Base-by-base conservation (phyloP, 1,140 invertebrate genomes). In the Drosophila sproati region DNA sequence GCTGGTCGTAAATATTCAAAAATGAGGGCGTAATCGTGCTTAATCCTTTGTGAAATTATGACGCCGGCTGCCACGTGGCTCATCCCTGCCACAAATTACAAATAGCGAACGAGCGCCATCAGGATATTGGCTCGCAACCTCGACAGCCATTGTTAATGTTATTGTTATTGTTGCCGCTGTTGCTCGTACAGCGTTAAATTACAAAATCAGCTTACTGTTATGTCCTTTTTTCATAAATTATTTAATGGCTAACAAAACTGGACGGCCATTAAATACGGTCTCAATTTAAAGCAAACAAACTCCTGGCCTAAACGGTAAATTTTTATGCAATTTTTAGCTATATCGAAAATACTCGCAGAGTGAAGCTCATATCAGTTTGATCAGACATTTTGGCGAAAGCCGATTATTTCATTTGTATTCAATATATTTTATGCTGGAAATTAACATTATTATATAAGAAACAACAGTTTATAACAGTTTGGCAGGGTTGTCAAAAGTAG, bases 31-130 rank as follows among this genome's bases (percentile, higher is more conserved):
- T 89, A 89, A 89, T 89, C 85, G 81, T 69, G 75, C 75, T 85
- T 89, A 89, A 89, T 89, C 85, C 85, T 89, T 89, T 89, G 85
- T 85, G 62, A 89, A 89, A 90, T 90, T 89, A 89, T 87, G 73
- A 80, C 75, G 61, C 63, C 57, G 70, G 70, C 60, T 67, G 77
- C 60, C 67, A 51, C 50, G 32, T 62, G 69, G 60, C 61, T 54
- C 56, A 66, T 72, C 73, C 62, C 71, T 62, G 63, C 73, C 77
- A 51, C 83, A 83, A 87, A 83, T 88, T 80, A 80, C 73, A 67
- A 60, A 73, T 66, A 50, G 63, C 37, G 34, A 35, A 52, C 39
- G 48, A 63, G 28, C 67, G 72, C 34, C 63, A 67, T 79, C 78
- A 86, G 82, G 83, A 86, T 86, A 86, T 86, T 79, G 83, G 64